A percentile compares a stretch with the other conserved stretches of the same genome.
phyloP scores from a whole-genome alignment of 37 sponge, comb jelly and placozoan species.

The Eunapius fragilis region DNA sequence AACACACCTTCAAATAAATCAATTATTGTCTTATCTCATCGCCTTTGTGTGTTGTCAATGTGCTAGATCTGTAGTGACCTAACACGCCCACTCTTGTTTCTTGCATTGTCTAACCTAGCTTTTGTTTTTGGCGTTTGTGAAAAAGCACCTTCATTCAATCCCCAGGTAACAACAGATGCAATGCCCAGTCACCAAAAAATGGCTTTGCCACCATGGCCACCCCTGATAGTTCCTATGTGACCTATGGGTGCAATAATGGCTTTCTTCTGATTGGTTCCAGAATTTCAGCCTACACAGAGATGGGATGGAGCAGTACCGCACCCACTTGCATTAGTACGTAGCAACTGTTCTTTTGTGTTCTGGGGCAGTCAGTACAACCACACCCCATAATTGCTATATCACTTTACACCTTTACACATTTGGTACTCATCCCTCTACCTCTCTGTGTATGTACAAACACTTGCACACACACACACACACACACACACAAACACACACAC shows the following conservation, averaged over 20 bases:
- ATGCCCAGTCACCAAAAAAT: constrained; percentile 19
- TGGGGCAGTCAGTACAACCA: not conserved
- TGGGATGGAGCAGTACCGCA: constrained; percentile 28
- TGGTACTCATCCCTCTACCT: not conserved
- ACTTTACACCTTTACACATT: no score
- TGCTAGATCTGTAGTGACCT: no score
- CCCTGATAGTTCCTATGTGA: constrained; percentile 7
- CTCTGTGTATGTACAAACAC: constrained; percentile 11
- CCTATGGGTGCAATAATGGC: constrained; percentile 45
- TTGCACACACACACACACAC: constrained; percentile 19
- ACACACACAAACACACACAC: constrained; percentile 17
- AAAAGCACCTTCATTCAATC: not conserved
- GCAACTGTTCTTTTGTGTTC: not conserved
- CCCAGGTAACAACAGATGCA: not conserved
- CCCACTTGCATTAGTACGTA: constrained; percentile 50
- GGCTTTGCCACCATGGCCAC: not conserved
- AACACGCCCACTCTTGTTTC: no score
- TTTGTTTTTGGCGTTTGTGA: not conserved
- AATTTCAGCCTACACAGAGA: constrained; percentile 27
- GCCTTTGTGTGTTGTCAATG: no score
- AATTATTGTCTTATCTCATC: no score
- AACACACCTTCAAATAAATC: no score
- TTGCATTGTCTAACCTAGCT: no score
- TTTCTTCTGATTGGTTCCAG: constrained; percentile 41
- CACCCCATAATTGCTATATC: not conserved